Conservation (phyloP, 2,797 vertebrate species). For the Hapalemur alaotrensis region DNA sequence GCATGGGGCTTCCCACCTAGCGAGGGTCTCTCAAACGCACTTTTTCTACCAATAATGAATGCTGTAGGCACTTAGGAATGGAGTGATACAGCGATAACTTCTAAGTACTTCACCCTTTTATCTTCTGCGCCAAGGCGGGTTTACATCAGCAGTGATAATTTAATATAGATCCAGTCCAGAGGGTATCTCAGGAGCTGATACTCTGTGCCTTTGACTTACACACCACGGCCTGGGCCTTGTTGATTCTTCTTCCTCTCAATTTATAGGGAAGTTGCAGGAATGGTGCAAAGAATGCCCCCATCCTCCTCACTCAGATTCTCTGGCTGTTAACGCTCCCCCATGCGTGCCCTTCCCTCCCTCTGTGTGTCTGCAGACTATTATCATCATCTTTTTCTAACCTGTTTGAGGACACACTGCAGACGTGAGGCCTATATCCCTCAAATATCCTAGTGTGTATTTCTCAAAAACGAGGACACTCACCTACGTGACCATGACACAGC, state of each 20-base stretch:
- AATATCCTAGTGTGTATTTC: not conserved
- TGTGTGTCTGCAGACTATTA: not conserved
- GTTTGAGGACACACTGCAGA: not conserved
- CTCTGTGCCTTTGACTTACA: not conserved
- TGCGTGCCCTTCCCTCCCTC: not conserved
- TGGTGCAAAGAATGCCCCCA: not conserved
- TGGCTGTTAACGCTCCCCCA: fast-evolving
- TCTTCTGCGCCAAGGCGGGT: not conserved
- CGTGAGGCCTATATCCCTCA: not conserved
- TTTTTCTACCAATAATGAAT: not conserved
- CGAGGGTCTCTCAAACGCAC: not conserved
- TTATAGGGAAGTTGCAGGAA: not conserved
- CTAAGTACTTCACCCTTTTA: not conserved
- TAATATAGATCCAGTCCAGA: not conserved
- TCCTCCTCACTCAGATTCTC: not conserved
- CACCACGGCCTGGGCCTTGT: not conserved
- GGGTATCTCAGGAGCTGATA: not conserved
- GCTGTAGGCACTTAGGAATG: conserved; percentile 25
- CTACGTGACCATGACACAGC: not conserved
- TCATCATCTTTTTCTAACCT: not conserved
- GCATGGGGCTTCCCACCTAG: not conserved
- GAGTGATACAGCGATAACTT: conserved; percentile 48
- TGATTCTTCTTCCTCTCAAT: conserved; percentile 38
- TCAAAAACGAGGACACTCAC: not conserved
- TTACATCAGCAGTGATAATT: not conserved